These are phyloP conservation scores for Antrozous pallidus DNA, from an alignment of 2,797 vertebrate genomes.

Conservation along the genomic window DNA sequence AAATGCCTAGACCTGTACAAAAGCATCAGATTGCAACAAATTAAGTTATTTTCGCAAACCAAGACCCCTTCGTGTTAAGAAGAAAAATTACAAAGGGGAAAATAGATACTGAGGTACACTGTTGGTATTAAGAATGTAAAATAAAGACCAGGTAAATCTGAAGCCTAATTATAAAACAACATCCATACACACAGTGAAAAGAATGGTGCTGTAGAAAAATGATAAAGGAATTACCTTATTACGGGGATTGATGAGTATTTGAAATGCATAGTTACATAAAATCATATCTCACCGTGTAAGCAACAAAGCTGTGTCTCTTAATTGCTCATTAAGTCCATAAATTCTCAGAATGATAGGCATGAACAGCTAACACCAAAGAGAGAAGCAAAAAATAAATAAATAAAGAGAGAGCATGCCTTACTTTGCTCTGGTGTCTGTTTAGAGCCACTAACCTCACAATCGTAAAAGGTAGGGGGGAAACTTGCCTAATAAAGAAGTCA, in stretches of 20 bases:
- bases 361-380: neutral
- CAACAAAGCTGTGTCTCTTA: neutral
- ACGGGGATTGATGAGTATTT: neutral
- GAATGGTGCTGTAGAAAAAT: neutral
- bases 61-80: neutral
- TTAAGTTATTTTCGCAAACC: neutral
- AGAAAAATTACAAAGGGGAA: neutral
- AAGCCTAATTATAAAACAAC: neutral
- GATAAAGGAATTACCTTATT: neutral
- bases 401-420: neutral
- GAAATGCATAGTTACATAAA: slow-evolving; percentile 13
- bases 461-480: neutral
- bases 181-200: neutral
- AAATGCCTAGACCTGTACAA: neutral
- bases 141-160: neutral
- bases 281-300: neutral
- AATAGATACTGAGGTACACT: neutral
- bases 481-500: neutral
- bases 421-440: neutral
- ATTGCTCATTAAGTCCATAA: slow-evolving; percentile 45
- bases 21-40: neutral
- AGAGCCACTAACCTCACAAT: neutral
- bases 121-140: slow-evolving; percentile 9
- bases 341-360: neutral
- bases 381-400: slow-evolving; percentile 13